A percentile compares a stretch with the other conserved stretches of the same genome.
Evolutionary conservation across 2,888 invertebrate species (phyloP).

Genomic region (Boloria euphrosyne): DNA sequence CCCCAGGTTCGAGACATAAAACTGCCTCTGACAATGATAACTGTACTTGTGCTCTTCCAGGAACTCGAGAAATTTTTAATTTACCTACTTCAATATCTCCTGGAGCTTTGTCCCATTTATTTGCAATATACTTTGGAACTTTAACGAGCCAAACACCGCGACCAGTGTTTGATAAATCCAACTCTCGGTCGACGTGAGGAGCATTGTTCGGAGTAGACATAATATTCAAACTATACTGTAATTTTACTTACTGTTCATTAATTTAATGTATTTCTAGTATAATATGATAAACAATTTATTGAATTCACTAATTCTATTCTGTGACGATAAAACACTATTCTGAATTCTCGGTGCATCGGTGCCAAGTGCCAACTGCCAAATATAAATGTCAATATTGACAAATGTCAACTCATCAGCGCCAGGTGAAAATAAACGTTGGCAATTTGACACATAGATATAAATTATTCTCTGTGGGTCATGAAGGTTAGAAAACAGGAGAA

Average conservation of each 20-base stretch:
- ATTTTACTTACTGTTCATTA: neutral
- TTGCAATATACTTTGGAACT: conserved; percentile 97
- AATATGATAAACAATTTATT: too few species aligned
- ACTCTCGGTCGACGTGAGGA: conserved; percentile 87
- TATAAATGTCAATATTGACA: too few species aligned
- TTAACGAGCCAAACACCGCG: conserved; percentile 98
- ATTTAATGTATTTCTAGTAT: too few species aligned
- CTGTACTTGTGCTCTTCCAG: conserved; percentile 93
- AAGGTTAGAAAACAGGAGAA: too few species aligned
- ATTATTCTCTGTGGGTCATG: too few species aligned
- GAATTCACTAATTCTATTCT: too few species aligned
- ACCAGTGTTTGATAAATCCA: conserved; percentile 94
- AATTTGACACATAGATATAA: too few species aligned
- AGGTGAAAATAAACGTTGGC: too few species aligned
- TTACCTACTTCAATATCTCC: conserved; percentile 96
- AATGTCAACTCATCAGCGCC: too few species aligned
- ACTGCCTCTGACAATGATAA: conserved; percentile 91
- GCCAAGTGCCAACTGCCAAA: too few species aligned
- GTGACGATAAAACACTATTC: too few species aligned
- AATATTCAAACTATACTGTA: neutral
- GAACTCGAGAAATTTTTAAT: conserved; percentile 91
- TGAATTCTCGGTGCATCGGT: too few species aligned
- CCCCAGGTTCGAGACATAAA: conserved; percentile 88
- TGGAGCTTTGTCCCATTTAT: conserved; percentile 96
- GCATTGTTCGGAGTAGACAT: conserved; percentile 56